Evolutionary conservation across 2,888 invertebrate genomes (phyloP), one percentile per base, ranked within the genome.

Genomic region (Drosophila mimetica): DNA sequence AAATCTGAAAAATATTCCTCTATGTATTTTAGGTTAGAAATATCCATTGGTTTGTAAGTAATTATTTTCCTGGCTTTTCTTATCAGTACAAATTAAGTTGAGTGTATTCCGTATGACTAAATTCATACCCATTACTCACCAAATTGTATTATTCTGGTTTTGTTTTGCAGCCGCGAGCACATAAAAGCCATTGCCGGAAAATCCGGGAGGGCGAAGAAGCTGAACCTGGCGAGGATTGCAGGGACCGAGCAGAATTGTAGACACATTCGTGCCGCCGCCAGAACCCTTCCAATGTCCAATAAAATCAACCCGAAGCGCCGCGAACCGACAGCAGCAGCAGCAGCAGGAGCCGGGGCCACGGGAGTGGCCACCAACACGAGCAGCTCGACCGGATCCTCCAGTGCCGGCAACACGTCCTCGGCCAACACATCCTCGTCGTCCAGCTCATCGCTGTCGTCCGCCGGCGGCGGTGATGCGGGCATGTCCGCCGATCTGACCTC

Each of bases 401-500:
- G 86, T 76, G 80, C 88, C 85, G 79, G 89, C 71, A 86, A 88
- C 74, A 82, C 86, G 77, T 86, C 89, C n/a, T 83, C 90, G 63
- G 90, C 90, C 32, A 92, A 91, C 71, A 91, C 91, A 75, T 92
- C 92, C 61, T 92, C 92, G 52, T 92, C 92, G 51, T 92, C 91
- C 67, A 91, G 91, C 77, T 92, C 92, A 32, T 92, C 92, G 42
- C 74, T 91, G 61, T 92, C 92, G 67, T 92, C 92, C 74, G 91
- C 91, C 66, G 91, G 91, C 58, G 92, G 92, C 76, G 92, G 91
- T 79, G 92, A 91, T 89, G 91, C 91, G 74, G 91, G 91, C 89
- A 94, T 96, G 92, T 96, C 96, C 53, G 95, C 97, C 87, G 97
- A 98, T 92, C 93, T 98, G 89, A 97, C 97, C 75, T 97, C 97